These are phyloP conservation scores for Rostratula benghalensis DNA, from an alignment of 2,113 vertebrate genomes.

Conservation along the genomic window DNA sequence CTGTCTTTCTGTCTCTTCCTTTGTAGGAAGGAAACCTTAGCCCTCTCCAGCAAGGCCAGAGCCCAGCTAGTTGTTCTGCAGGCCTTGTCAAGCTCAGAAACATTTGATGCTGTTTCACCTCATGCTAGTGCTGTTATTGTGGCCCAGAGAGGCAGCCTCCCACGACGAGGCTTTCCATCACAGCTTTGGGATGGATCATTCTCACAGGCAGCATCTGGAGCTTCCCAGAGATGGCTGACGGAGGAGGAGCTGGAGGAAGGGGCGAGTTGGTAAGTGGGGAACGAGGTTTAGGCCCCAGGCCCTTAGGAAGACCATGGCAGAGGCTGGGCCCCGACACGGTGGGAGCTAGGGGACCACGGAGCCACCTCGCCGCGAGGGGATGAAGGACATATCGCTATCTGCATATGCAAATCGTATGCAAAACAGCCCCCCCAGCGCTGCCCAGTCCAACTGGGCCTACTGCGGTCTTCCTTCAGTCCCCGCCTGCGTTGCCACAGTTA, in stretches of 20 bases:
- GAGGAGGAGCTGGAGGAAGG: background rate
- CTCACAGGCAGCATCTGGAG: background rate
- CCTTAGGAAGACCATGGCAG: background rate
- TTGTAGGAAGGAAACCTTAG: background rate
- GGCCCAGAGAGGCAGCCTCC: background rate
- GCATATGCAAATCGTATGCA: background rate
- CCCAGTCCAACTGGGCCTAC: background rate
- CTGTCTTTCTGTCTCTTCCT: background rate
- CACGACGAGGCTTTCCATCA: background rate
- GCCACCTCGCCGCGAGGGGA: background rate
- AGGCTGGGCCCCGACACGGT: too few species aligned
- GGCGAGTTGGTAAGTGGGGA: rapidly evolving
- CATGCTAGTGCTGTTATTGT: rapidly evolving
- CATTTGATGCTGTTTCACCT: rapidly evolving
- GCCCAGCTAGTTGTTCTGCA: too few species aligned
- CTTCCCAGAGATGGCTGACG: rapidly evolving
- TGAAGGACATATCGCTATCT: rapidly evolving
- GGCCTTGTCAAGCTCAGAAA: background rate
- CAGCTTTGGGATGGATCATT: background rate
- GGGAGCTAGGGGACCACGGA: rapidly evolving
- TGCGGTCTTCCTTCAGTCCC: background rate
- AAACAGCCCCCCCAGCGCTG: background rate
- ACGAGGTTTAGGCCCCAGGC: too few species aligned
- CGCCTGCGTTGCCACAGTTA: background rate
- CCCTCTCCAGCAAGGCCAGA: rapidly evolving